Evolutionary conservation across 2,797 vertebrate species (phyloP).

Genomic region (Pseudochromis fuscus): DNA sequence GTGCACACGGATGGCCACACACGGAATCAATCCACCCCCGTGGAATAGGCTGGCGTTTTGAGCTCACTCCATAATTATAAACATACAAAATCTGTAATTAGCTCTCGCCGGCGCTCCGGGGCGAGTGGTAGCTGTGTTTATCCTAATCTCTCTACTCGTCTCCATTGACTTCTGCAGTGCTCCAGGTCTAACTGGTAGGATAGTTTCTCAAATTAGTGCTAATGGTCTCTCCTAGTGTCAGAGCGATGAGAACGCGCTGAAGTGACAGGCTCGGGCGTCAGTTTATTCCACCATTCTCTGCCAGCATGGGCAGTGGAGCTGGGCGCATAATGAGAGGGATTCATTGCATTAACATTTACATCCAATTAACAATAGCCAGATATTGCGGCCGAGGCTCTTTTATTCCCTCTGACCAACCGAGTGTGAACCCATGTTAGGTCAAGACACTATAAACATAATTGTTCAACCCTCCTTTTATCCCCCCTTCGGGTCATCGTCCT

Average conservation of each 20-base stretch:
- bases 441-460: slow-evolving; percentile 69
- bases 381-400: slow-evolving; percentile 45
- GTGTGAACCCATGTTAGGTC: slow-evolving; percentile 59
- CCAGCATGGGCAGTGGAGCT: slow-evolving; percentile 60
- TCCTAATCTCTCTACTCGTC: slow-evolving; percentile 68
- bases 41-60: slow-evolving; percentile 73
- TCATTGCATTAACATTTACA: slow-evolving; percentile 80
- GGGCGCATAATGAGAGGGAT: slow-evolving; percentile 75
- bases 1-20: slow-evolving; percentile 81
- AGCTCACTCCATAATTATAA: slow-evolving; percentile 80
- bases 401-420: slow-evolving; percentile 53
- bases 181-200: slow-evolving; percentile 83
- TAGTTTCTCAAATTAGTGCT: slow-evolving; percentile 81
- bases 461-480: slow-evolving; percentile 69
- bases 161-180: slow-evolving; percentile 67
- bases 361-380: slow-evolving; percentile 79
- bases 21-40: slow-evolving; percentile 78
- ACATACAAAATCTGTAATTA: slow-evolving; percentile 84
- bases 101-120: slow-evolving; percentile 69
- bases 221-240: slow-evolving; percentile 81
- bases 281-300: slow-evolving; percentile 67
- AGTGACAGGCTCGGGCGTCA: slow-evolving; percentile 72
- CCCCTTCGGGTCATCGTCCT: slow-evolving; percentile 54
- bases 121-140: slow-evolving; percentile 73
- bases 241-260: slow-evolving; percentile 68